Evolutionary conservation across 35 echinoderm and acorn worm genomes (phyloP).

Genomic region (Diadema setosum): DNA sequence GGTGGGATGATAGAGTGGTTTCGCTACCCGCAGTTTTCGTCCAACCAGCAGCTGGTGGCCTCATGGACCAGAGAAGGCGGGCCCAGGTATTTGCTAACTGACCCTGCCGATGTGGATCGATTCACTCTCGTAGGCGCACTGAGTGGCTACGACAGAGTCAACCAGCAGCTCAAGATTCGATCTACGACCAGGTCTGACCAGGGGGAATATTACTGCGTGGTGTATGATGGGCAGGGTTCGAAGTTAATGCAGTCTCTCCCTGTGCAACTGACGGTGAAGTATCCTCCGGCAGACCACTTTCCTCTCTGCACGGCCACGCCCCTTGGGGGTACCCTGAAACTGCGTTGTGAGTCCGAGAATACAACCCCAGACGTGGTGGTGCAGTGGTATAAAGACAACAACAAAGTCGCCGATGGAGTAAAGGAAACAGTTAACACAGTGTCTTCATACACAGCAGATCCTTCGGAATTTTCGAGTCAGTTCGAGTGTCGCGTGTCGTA

Average conservation of each 20-base stretch:
- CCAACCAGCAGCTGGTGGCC: background rate
- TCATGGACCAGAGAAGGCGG: background rate
- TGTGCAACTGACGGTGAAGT: background rate
- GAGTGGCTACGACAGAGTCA: background rate
- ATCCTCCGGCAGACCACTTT: background rate
- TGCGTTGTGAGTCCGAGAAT: background rate
- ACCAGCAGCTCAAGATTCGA: background rate
- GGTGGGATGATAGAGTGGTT: background rate
- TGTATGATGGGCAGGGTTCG: background rate
- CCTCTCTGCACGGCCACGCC: background rate
- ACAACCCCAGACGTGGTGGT: background rate
- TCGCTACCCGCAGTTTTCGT: background rate
- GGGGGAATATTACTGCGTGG: background rate
- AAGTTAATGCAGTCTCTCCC: background rate
- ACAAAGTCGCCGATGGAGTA: background rate
- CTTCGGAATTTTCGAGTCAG: background rate
- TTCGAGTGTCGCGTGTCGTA: background rate
- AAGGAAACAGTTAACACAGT: background rate
- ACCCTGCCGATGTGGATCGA: background rate
- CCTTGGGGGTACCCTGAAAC: background rate
- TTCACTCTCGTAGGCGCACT: background rate
- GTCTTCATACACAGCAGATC: background rate
- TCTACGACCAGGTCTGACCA: background rate
- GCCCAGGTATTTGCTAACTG: background rate
- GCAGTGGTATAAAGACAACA: constrained; percentile 6